Conservation (phyloP, 2,888 invertebrate genomes). For the Galeruca laticollis region DNA sequence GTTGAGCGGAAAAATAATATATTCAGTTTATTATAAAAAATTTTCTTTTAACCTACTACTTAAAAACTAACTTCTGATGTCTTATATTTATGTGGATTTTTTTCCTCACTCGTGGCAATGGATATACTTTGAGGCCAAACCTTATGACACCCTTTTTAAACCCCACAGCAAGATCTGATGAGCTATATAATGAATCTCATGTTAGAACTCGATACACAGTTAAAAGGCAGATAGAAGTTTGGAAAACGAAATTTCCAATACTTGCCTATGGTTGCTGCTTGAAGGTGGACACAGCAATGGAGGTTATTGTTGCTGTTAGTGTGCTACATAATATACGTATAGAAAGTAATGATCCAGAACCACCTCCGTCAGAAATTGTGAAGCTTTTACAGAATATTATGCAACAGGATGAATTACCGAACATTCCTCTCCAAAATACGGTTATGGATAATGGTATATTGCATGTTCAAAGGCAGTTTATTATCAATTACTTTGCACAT, state of each 20-base stretch:
- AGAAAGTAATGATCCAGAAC: slow-evolving; percentile 33
- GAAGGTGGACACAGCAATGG: slow-evolving; percentile 36
- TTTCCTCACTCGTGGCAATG: no score
- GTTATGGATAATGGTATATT: no score
- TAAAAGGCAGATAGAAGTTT: slow-evolving; percentile 43
- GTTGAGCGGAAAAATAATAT: no score
- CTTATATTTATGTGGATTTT: no score
- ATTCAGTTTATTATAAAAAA: no score
- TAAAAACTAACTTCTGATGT: no score
- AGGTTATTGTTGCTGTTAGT: slow-evolving; percentile 46
- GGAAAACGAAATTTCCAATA: slow-evolving; percentile 48
- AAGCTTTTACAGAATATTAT: slow-evolving; percentile 2
- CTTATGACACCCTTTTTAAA: slow-evolving; percentile 46
- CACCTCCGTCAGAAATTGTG: slow-evolving; percentile 31
- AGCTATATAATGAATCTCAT: slow-evolving; percentile 49
- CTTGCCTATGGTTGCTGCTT: slow-evolving; percentile 42
- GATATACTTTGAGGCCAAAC: slow-evolving; percentile 39
- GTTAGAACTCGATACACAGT: slow-evolving; percentile 45
- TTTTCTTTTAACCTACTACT: no score
- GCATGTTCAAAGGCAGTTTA: no score
- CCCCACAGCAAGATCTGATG: slow-evolving; percentile 41
- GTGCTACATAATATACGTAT: slow-evolving; percentile 46
- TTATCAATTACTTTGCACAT: slow-evolving; percentile 12
- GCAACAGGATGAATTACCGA: neutral
- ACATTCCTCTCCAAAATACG: no score